These are phyloP conservation scores for Hyperoplus lanceolatus DNA, from an alignment of 2,797 vertebrate genomes.

Conservation along the genomic window DNA sequence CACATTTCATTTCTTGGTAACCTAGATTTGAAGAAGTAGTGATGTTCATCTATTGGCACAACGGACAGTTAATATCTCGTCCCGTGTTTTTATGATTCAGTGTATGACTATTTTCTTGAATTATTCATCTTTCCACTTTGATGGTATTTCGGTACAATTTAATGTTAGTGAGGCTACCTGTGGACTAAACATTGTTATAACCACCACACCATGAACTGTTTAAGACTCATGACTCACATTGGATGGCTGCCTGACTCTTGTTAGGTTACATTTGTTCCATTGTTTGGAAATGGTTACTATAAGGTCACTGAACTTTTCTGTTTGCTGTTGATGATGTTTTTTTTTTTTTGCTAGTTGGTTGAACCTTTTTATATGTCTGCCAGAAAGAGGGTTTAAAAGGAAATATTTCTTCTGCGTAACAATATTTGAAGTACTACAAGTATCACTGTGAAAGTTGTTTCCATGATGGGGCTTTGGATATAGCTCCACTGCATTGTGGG, in stretches of 20 bases:
- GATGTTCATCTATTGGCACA: not conserved
- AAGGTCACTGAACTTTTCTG: constrained; percentile 12
- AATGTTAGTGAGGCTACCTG: not conserved
- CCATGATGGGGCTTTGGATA: not conserved
- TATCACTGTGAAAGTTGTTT: not conserved
- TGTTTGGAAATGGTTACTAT: not conserved
- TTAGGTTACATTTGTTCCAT: constrained; percentile 27
- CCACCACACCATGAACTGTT: not conserved
- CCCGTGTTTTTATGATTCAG: not conserved
- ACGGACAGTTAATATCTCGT: too few relatives aligned
- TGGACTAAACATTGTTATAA: constrained; percentile 2
- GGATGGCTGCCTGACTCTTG: constrained; percentile 2
- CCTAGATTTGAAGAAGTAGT: constrained; percentile 10
- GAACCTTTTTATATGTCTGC: not conserved
- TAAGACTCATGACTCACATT: constrained; percentile 10
- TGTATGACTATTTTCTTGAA: constrained; percentile 7
- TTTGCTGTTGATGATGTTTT: not conserved
- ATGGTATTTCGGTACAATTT: constrained; percentile 12
- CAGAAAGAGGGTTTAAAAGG: not conserved
- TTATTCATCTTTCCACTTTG: constrained; percentile 18
- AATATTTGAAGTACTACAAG: not conserved
- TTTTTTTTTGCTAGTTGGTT: not conserved
- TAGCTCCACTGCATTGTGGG: too few relatives aligned
- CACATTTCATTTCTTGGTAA: constrained; percentile 33
- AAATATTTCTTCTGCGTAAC: not conserved